phyloP scores from a whole-genome alignment of 2,113 vertebrate genomes.

The Entelurus aequoreus region DNA sequence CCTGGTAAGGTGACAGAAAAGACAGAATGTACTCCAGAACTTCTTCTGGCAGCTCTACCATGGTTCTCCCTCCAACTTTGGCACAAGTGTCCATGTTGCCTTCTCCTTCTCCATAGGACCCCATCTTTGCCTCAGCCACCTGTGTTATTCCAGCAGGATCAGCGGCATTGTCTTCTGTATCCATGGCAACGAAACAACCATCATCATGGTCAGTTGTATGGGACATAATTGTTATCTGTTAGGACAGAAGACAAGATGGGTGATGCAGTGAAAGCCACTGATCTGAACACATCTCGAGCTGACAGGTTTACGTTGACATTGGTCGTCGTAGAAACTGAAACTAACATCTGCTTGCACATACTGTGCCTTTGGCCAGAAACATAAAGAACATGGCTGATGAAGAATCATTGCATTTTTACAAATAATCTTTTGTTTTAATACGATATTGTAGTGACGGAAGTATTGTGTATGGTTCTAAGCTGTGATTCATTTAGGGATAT shows the following conservation, averaged over 20 bases:
- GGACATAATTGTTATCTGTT: conserved; percentile 81
- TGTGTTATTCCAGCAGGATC: conserved; percentile 69
- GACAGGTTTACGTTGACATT: too few relatives aligned
- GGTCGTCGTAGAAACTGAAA: too few relatives aligned
- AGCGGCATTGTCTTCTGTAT: conserved; percentile 78
- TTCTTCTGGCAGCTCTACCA: conserved; percentile 92
- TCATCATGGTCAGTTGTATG: conserved; percentile 87
- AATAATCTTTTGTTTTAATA: too few relatives aligned
- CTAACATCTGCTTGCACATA: too few relatives aligned
- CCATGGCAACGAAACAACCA: conserved; percentile 90
- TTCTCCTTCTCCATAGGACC: conserved; percentile 51
- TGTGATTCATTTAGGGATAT: too few relatives aligned
- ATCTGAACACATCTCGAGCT: too few relatives aligned
- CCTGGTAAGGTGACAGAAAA: conserved; percentile 96
- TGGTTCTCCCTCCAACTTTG: conserved; percentile 67
- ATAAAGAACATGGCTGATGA: too few relatives aligned
- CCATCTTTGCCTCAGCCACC: conserved; percentile 60
- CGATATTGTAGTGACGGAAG: too few relatives aligned
- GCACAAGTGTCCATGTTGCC: conserved; percentile 54
- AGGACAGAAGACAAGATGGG: conserved; percentile 35
- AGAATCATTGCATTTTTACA: too few relatives aligned
- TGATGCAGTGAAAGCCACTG: not conserved
- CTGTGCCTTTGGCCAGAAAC: too few relatives aligned
- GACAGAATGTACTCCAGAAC: conserved; percentile 96
- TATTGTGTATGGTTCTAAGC: too few relatives aligned